phyloP scores from a whole-genome alignment of 2,113 vertebrate genomes.

The Solea senegalensis region DNA sequence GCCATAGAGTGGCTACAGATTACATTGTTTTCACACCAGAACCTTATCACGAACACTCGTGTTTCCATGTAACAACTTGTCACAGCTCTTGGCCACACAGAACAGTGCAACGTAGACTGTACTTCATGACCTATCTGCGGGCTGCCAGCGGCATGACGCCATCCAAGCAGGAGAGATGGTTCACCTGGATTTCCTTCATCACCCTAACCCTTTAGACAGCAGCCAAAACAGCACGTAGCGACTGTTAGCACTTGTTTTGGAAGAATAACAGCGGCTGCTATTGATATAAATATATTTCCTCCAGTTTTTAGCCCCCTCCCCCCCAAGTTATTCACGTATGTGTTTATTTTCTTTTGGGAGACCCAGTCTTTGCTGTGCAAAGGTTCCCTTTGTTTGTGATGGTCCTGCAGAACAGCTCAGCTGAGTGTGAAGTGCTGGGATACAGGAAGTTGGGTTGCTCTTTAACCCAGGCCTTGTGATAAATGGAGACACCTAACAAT shows the following conservation, averaged over 20 bases:
- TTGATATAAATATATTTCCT: constrained; percentile 84
- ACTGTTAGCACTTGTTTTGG: constrained; percentile 61
- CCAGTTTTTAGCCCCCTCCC: constrained; percentile 43
- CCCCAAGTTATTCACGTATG: constrained; percentile 71
- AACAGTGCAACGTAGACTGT: constrained; percentile 33
- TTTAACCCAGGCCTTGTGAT: constrained; percentile 87
- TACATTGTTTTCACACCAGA: constrained; percentile 14
- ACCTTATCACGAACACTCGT: neutral
- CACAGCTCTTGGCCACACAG: constrained; percentile 17
- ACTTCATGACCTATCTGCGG: constrained; percentile 60
- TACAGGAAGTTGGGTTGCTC: constrained; percentile 86
- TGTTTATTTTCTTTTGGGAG: constrained; percentile 73
- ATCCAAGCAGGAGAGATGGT: constrained; percentile 50
- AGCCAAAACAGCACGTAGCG: constrained; percentile 76
- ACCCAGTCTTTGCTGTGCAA: constrained; percentile 72
- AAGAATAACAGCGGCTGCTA: constrained; percentile 77
- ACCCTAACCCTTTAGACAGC: constrained; percentile 53
- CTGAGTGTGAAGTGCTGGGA: constrained; percentile 82
- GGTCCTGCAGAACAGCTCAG: constrained; percentile 80
- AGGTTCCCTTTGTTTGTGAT: constrained; percentile 82
- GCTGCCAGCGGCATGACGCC: constrained; percentile 61
- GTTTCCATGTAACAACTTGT: constrained; percentile 19
- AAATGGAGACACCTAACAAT: constrained; percentile 97
- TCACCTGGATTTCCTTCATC: constrained; percentile 82
- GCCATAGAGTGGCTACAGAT: neutral